Evolutionary conservation across 2,113 vertebrate genomes (phyloP).

Genomic region (Polypterus senegalus): DNA sequence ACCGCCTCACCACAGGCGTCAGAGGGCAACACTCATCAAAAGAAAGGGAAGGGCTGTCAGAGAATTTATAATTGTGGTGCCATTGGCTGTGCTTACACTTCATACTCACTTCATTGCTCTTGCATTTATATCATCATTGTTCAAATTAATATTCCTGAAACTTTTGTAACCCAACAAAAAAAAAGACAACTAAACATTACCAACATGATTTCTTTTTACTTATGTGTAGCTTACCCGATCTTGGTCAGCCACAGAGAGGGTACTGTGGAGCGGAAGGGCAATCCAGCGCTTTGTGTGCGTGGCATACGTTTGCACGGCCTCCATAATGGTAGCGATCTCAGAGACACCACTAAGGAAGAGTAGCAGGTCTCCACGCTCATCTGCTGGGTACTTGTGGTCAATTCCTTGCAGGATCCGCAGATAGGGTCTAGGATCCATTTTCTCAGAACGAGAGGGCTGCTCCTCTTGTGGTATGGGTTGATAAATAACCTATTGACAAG

Average conservation of each 20-base stretch:
- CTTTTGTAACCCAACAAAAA: too few relatives aligned
- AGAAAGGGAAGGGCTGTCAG: too few relatives aligned
- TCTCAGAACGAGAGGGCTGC: constrained; percentile 41
- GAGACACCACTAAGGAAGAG: constrained; percentile 85
- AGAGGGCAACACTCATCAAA: too few relatives aligned
- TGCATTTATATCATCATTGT: too few relatives aligned
- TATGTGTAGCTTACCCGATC: constrained; percentile 56
- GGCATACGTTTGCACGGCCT: constrained; percentile 68
- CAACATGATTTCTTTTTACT: too few relatives aligned
- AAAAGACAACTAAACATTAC: too few relatives aligned
- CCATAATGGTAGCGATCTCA: constrained; percentile 66
- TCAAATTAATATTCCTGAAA: too few relatives aligned
- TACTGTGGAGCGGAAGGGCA: constrained; percentile 72
- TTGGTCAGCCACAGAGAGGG: constrained; percentile 72
- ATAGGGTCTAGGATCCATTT: constrained; percentile 70
- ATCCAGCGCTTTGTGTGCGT: constrained; percentile 69
- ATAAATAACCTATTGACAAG: constrained; percentile 61
- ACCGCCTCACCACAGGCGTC: too few relatives aligned
- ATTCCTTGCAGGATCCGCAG: constrained; percentile 76
- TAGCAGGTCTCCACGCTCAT: constrained; percentile 78
- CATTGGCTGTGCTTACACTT: too few relatives aligned
- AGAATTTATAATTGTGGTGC: too few relatives aligned
- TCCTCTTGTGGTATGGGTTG: constrained; percentile 64
- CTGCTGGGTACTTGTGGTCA: constrained; percentile 65
- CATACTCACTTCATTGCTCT: too few relatives aligned